Evolutionary conservation across 1,140 invertebrate species (phyloP), one percentile per base, ranked within the genome.

Genomic region (Drosophila ironensis): DNA sequence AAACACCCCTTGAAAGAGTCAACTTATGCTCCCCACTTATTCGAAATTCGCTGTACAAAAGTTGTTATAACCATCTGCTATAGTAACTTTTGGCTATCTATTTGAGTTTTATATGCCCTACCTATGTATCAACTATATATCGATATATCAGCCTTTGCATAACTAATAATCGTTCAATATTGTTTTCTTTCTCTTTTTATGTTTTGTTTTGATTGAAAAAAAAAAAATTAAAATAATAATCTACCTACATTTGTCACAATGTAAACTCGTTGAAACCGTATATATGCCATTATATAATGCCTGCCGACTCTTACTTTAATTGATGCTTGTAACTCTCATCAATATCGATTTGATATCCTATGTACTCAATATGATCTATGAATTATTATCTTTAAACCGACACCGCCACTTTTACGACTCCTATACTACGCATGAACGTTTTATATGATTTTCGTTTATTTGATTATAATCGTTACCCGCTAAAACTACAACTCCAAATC

Each of bases 121-220:
- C 44, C 47, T 54, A 63, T 33, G 11, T 80, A 73, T 63, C 60
- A 12, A 80, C 45, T 81, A 64, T 72, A 67, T 77, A 30, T 76
- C 37, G 53, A 71, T 38, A 72, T 38, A 72, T 87, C 76, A 72
- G 71, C 67, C 66, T 68, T 64, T 80, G 81, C 80, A 86, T 84
- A 80, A 75, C 75, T 72, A 78, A 84, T 84, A 80, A 84, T 81
- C 60, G 81, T 75, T 86, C 44, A 87, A 78, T 78, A 48, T 64
- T 81, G 67, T 78, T 86, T 80, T 88, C 80, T 87, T 72, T 87
- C 84, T 88, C 72, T 76, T 88, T 84, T 88, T 88, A 76, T 80
- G 78, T 84, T 82, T 73, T 46, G 50, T 57, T 66, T 67, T 63
- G 33, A n/a, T n/a, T n/a, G 66, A 50, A 54, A 42, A 54, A 73